phyloP scores from a whole-genome alignment of 1,140 invertebrate species.

The Drosophila sproati region DNA sequence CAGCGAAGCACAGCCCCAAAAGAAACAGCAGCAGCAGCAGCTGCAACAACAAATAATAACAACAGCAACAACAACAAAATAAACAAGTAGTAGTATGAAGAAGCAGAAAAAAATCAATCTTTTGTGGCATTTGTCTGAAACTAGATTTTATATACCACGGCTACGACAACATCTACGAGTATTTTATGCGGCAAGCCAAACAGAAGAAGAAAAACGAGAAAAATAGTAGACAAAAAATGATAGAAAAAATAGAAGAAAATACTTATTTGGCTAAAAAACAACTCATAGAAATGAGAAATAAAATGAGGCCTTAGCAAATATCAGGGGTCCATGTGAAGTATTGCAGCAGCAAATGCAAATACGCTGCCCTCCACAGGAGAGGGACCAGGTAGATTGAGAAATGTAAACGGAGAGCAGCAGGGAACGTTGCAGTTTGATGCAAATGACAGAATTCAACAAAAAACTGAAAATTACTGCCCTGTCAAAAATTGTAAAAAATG shows the following conservation, averaged over 20 bases:
- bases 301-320: conserved; percentile 75
- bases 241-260: conserved; percentile 15
- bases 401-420: not conserved
- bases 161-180: conserved; percentile 56
- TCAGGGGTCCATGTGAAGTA: conserved; percentile 67
- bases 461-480: conserved; percentile 1
- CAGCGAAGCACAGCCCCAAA: conserved; percentile 46
- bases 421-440: conserved; percentile 47
- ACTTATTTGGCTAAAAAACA: conserved; percentile 26
- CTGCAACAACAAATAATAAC: conserved; percentile 51
- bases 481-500: too few species aligned
- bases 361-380: conserved; percentile 1
- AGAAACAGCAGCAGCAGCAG: conserved; percentile 44
- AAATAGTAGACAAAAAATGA: conserved; percentile 30
- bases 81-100: conserved; percentile 47
- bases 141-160: conserved; percentile 58
- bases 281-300: conserved; percentile 47
- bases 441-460: conserved; percentile 44
- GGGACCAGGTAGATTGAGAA: not conserved
- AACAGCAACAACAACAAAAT: conserved; percentile 56
- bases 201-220: conserved; percentile 33
- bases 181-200: conserved; percentile 60
- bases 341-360: conserved; percentile 40
- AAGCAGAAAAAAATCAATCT: conserved; percentile 66
- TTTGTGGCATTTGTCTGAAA: conserved; percentile 74